phyloP scores from a whole-genome alignment of 2,113 vertebrate species.

The Cyphomyrus discorhynchus region DNA sequence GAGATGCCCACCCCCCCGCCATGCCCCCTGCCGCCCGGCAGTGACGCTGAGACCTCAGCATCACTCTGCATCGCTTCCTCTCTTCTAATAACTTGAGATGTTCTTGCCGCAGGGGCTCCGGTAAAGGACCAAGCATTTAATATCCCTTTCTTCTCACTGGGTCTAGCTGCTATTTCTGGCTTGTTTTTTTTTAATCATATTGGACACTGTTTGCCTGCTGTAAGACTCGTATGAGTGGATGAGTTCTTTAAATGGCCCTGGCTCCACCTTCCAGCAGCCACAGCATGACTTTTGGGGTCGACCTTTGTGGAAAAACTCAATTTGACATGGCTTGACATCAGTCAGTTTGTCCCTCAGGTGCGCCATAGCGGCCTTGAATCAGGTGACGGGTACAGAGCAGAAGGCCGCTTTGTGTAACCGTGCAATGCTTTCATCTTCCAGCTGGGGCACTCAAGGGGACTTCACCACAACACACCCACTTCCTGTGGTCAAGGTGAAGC shows the following conservation, averaged over 20 bases:
- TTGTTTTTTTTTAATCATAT: conserved; percentile 7
- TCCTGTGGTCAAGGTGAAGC: conserved; percentile 96
- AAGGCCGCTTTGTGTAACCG: conserved; percentile 33
- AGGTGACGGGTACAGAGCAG: conserved; percentile 25
- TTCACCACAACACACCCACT: conserved; percentile 92
- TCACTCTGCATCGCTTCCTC: conserved; percentile 14
- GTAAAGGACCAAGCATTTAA: conserved; percentile 21
- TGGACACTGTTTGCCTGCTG: background rate
- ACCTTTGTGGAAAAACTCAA: background rate
- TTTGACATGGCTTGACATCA: background rate
- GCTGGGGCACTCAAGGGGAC: conserved; percentile 98
- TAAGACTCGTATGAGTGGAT: background rate
- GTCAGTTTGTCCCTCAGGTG: background rate
- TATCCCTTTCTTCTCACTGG: background rate
- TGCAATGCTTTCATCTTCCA: conserved; percentile 56
- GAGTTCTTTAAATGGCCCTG: background rate
- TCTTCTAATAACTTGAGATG: conserved; percentile 26
- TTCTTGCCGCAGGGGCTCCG: background rate
- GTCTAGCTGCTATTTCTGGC: conserved; percentile 4
- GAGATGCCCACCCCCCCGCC: background rate
- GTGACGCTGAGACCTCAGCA: conserved; percentile 1
- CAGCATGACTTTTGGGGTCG: background rate
- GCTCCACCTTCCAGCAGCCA: background rate
- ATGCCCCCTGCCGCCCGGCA: background rate
- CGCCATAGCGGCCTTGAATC: background rate